Base-by-base conservation (phyloP, 2,888 invertebrate species). In the Epinotia brunnichana region DNA sequence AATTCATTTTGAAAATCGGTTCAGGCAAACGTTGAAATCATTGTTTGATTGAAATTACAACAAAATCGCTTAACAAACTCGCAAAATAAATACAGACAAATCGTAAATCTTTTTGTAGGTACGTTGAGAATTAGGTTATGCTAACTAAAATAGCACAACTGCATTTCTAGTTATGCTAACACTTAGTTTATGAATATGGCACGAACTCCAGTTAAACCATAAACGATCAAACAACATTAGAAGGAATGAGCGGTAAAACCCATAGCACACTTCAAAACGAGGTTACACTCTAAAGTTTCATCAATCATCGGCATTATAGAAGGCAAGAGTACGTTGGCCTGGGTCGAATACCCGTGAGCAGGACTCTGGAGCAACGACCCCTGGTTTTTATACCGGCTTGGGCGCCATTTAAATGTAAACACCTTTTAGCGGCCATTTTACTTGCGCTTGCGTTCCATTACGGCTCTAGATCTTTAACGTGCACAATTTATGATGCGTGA, bases 341-440 rank as follows among this genome's bases (percentile, higher is more conserved):
- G 59, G 64, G 57, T 76, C 76, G 84, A 83, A 84, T 84, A 82
- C 87, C 85, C 80, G 83, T 81, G 83, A 79, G 77, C 76, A 83
- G 82, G 80, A 84, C 83, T 82, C 81, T 83, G 86, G 92, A 87
- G 83, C 92, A 91, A 87, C 85, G 91, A 92, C 92, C 90, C 83
- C 82, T 85, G 88, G 88, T 90, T 89, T 89, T 88, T 74, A 72
- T 60, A 74, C 76, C 81, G 78, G 77, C 76, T 79, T 79, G 78
- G 77, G 76, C 77, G 79, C 76, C 77, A 81, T 82, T 83, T 81
- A 80, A 69, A 64, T 69, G 74, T 74, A 68, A 71, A 79, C n/a
- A n/a, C 78, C 77, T 81, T 81, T 76, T 77, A 75, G 76, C 71
- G 56, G 76, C 79, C 80, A 74, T 61, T 79, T 76, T 79, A 80